Conservation (phyloP, 2,797 vertebrate genomes). For the Nannoperca obscura region DNA sequence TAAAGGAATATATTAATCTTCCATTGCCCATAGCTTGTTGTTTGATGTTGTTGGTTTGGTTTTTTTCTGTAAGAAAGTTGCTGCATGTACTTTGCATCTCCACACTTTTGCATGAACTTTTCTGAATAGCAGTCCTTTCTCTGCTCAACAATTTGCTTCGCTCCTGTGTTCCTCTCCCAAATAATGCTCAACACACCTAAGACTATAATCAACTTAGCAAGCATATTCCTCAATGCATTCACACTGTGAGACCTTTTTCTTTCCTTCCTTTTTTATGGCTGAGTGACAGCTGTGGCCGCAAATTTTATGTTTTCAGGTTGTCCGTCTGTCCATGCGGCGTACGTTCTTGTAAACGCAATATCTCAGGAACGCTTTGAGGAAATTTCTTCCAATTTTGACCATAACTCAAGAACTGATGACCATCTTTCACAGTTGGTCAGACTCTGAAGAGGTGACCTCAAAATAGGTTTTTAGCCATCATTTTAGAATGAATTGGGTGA, state of each 20-base stretch:
- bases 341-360: too few relatives aligned
- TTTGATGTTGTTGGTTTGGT: slow-evolving; percentile 7
- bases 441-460: too few relatives aligned
- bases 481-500: too few relatives aligned
- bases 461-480: too few relatives aligned
- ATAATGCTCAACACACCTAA: slow-evolving; percentile 69
- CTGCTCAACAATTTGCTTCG: slow-evolving; percentile 60
- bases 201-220: slow-evolving; percentile 77
- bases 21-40: not conserved
- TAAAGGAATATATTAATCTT: not conserved
- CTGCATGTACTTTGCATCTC: slow-evolving; percentile 22
- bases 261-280: not conserved
- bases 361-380: too few relatives aligned
- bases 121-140: slow-evolving; percentile 46
- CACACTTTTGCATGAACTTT: slow-evolving; percentile 13
- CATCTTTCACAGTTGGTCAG: too few relatives aligned
- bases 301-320: too few relatives aligned
- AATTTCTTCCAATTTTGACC: too few relatives aligned
- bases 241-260: slow-evolving; percentile 31
- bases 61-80: not conserved
- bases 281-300: too few relatives aligned
- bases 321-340: too few relatives aligned
- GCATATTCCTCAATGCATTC: slow-evolving; percentile 67
- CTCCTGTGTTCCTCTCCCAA: slow-evolving; percentile 68
- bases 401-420: too few relatives aligned